phyloP scores from a whole-genome alignment of 1,140 invertebrate genomes.

The Ceratitis capitata region DNA sequence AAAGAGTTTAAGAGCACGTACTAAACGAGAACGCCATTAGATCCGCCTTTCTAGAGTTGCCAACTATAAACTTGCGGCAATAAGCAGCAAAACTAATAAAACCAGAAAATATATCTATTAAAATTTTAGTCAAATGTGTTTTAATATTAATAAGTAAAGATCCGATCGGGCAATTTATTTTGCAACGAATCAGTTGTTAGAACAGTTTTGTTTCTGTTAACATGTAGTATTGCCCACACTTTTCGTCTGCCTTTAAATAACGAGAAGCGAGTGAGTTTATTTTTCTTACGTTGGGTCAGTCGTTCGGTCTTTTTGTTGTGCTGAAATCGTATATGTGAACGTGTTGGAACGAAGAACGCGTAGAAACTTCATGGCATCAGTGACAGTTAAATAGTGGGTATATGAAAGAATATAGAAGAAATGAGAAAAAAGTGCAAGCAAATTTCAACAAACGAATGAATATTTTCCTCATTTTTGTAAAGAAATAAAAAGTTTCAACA shows the following conservation, averaged over 20 bases:
- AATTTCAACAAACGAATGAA: neutral
- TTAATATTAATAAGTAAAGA: too few relatives aligned
- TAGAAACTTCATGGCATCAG: constrained; percentile 39
- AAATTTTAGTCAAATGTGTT: neutral
- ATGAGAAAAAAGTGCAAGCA: constrained; percentile 9
- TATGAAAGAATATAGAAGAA: constrained; percentile 30
- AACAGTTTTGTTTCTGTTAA: neutral
- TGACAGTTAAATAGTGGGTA: constrained; percentile 25
- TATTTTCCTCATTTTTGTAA: neutral
- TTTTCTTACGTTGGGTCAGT: neutral
- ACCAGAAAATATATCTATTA: neutral
- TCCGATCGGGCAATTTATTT: too few relatives aligned
- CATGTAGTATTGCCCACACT: constrained; percentile 1
- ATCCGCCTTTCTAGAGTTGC: constrained; percentile 32
- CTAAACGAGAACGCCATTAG: constrained; percentile 31
- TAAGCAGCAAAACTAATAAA: neutral
- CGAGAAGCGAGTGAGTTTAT: constrained; percentile 24
- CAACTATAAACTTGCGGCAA: neutral
- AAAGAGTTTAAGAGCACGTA: neutral
- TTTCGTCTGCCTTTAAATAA: neutral
- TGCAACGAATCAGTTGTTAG: too few relatives aligned
- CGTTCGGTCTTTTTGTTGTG: neutral
- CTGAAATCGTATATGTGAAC: neutral
- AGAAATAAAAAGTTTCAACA: neutral
- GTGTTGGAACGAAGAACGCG: neutral